phyloP scores from a whole-genome alignment of 2,113 vertebrate species.

The Alaudala cheleensis region DNA sequence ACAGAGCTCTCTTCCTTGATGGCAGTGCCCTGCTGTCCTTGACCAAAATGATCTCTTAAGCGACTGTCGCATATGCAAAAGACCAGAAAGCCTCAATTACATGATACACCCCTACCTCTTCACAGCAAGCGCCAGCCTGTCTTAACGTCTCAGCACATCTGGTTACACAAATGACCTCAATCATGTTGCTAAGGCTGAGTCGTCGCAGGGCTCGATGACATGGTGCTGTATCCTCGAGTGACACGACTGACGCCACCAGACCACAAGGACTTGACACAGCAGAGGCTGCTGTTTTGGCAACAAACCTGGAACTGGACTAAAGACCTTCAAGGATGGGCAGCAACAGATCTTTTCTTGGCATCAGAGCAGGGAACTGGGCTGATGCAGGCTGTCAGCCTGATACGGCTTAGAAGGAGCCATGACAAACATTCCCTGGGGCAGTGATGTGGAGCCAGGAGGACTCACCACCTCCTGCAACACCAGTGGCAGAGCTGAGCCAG shows the following conservation, averaged over 20 bases:
- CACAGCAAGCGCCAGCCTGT: neutral
- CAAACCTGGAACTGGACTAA: neutral
- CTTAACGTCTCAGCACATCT: neutral
- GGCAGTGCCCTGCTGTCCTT: neutral
- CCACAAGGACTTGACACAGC: accelerated
- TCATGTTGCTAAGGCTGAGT: neutral
- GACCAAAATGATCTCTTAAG: neutral
- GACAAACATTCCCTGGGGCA: neutral
- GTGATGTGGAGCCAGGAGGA: neutral
- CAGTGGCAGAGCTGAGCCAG: neutral
- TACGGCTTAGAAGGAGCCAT: neutral
- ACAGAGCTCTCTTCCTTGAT: conserved; percentile 13
- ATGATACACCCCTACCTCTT: neutral
- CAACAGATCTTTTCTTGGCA: neutral
- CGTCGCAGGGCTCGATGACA: neutral
- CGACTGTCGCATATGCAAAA: neutral
- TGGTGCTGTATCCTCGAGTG: neutral
- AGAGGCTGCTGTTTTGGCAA: neutral
- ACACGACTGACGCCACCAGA: neutral
- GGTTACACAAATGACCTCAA: neutral
- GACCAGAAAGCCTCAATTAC: neutral
- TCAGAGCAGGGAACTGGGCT: neutral
- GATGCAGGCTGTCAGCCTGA: neutral
- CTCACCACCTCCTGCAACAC: neutral
- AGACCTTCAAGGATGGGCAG: neutral